phyloP scores from a whole-genome alignment of 2,113 vertebrate species.

The Bufo gargarizans region DNA sequence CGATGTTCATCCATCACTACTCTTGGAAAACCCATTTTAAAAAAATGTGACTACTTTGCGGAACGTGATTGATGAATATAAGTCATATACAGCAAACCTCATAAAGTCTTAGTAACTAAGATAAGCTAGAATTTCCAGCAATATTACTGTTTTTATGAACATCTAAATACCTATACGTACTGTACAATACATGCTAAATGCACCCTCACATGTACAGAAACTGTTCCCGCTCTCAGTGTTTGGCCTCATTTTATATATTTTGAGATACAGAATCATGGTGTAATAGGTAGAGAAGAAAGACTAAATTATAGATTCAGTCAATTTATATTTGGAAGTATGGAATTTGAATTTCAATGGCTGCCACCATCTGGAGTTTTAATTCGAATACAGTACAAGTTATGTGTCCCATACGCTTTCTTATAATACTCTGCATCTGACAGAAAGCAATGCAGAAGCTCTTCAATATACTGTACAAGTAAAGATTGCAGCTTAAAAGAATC shows the following conservation, averaged over 20 bases:
- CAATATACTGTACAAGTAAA: background rate
- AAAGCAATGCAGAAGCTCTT: constrained; percentile 3
- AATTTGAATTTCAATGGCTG: constrained; percentile 48
- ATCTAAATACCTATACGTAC: background rate
- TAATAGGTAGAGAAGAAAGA: constrained; percentile 39
- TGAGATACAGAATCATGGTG: constrained; percentile 4
- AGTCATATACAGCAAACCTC: no score
- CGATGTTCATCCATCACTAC: no score
- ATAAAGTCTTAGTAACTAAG: background rate
- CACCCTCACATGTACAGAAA: background rate
- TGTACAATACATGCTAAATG: background rate
- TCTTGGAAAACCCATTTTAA: no score
- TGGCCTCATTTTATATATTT: constrained; percentile 2
- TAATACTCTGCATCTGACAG: background rate
- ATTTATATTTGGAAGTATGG: constrained; percentile 8
- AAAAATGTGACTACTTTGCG: no score
- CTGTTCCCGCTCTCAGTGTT: background rate
- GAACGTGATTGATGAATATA: no score
- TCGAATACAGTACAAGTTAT: background rate
- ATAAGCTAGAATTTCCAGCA: background rate
- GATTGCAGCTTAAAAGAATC: background rate
- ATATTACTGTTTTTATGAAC: background rate
- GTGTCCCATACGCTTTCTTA: constrained; percentile 9
- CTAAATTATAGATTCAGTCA: constrained; percentile 45
- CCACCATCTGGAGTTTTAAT: constrained; percentile 40